Conservation (phyloP, 2,888 invertebrate species). For the Drosophila emarginata region DNA sequence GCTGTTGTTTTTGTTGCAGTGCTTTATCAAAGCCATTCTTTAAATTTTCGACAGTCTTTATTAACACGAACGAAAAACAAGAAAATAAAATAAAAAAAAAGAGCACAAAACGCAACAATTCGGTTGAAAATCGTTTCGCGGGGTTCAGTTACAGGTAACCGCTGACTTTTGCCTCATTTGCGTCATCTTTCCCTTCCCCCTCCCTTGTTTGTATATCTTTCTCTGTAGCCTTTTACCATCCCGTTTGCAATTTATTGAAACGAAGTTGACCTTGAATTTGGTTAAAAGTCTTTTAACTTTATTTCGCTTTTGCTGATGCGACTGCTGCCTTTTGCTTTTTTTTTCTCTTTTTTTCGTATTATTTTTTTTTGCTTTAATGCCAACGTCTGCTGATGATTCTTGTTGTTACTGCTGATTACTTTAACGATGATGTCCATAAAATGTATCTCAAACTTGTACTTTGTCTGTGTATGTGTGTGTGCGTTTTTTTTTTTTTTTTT, state of each 20-base stretch:
- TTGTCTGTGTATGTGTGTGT: constrained; percentile 11
- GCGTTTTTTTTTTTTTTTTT: constrained; percentile 29
- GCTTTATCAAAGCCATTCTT: constrained; percentile 55
- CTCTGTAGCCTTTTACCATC: constrained; percentile 46
- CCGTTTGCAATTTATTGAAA: constrained; percentile 75
- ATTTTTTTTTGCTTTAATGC: constrained; percentile 39
- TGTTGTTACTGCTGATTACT: constrained; percentile 69
- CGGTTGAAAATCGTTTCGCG: constrained; percentile 45
- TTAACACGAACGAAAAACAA: constrained; percentile 37
- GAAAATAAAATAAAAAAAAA: constrained; percentile 2
- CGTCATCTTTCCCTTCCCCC: constrained; percentile 55
- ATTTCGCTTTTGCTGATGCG: constrained; percentile 57
- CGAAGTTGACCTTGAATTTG: constrained; percentile 78
- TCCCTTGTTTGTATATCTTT: constrained; percentile 21
- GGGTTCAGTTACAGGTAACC: constrained; percentile 56
- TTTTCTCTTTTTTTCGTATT: constrained; percentile 11
- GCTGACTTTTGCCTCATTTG: constrained; percentile 63
- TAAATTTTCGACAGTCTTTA: constrained; percentile 63
- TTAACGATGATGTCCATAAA: constrained; percentile 73
- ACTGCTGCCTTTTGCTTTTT: constrained; percentile 33
- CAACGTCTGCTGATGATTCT: constrained; percentile 62
- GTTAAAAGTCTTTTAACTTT: constrained; percentile 77
- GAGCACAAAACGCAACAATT: constrained; percentile 36
- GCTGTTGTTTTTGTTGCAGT: constrained; percentile 29
- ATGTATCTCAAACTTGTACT: constrained; percentile 54